These are phyloP conservation scores for Pseudolaguvia tuberculata DNA, from an alignment of 2,113 vertebrate genomes.

Conservation along the genomic window DNA sequence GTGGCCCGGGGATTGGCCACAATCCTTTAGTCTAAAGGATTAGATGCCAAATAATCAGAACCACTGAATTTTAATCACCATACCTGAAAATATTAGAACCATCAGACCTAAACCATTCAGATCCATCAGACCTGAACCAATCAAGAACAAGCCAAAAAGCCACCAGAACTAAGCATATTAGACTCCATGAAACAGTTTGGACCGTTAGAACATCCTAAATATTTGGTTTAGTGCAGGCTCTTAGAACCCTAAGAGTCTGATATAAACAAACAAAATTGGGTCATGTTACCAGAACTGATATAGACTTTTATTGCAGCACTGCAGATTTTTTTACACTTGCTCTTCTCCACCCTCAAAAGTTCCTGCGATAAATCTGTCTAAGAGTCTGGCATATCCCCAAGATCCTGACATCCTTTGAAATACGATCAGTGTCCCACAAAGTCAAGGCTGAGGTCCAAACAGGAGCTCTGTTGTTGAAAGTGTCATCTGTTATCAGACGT, in stretches of 20 bases:
- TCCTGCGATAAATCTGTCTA: neutral
- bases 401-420: constrained; percentile 32
- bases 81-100: too few species aligned
- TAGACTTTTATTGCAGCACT: neutral
- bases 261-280: neutral
- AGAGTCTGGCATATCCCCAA: neutral
- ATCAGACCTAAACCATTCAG: too few species aligned
- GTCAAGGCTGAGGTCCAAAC: neutral
- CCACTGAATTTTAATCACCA: too few species aligned
- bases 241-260: neutral
- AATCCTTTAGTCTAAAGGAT: too few species aligned
- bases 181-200: too few species aligned
- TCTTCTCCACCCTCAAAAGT: neutral
- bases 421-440: constrained; percentile 14
- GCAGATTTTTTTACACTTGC: neutral
- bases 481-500: neutral
- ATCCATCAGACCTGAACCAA: too few species aligned
- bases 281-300: neutral
- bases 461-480: constrained; percentile 12
- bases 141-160: too few species aligned
- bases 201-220: neutral
- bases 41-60: too few species aligned
- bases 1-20: too few species aligned
- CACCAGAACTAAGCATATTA: too few species aligned
- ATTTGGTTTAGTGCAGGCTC: neutral